Base-by-base conservation (phyloP, 2,797 vertebrate species). In the Karalla daura region DNA sequence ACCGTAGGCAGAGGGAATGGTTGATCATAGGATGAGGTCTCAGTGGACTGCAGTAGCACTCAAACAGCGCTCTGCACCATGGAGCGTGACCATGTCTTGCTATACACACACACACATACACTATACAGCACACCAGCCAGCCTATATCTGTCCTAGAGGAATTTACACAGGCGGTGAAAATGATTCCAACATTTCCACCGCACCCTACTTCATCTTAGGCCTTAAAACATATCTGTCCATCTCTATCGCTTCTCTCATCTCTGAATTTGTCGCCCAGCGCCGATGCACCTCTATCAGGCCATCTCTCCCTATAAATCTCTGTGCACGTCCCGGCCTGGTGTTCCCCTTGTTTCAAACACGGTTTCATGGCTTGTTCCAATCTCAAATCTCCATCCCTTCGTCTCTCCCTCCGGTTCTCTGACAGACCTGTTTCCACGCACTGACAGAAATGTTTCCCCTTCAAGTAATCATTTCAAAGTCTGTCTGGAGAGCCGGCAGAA, bases 221-320 rank as follows among this genome's bases (percentile, higher is more conserved):
- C 68, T 73, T 25, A 77, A 82, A 77, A 56, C 30, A 47, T 55
- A 59, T 81, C 80, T 43, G 53, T 71, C 47, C 25, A 72, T 84
- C 70, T 76, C 55, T 24, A 46, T 50, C 52, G n/a, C 12, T 28
- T 17, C 15, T 21, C 61, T 55, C 46, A 80, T 83, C 85, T 67
- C 17, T 40, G 45, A 63, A 62, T 80, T 65, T 80, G 72, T 81
- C 78, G 78, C 51, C 71, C 58, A 24, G 28, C n/a, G 7, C 67
- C 33, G 43, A 13, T 27, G 60, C 52, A 28, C 65, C 60, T 71
- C 63, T 78, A 85, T 86, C 82, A 37, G 9, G 25, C 33, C 37
- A 85, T 86, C 85, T 71, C 67, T 49, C 18, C 35, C 55, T 35
- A 80, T 84, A 83, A 83, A 86, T 86, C 80, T 80, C 35, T 13